A percentile compares a stretch with the other conserved stretches of the same genome.
Conservation (phyloP, 2,113 vertebrate species). For the Chrysemys picta region DNA sequence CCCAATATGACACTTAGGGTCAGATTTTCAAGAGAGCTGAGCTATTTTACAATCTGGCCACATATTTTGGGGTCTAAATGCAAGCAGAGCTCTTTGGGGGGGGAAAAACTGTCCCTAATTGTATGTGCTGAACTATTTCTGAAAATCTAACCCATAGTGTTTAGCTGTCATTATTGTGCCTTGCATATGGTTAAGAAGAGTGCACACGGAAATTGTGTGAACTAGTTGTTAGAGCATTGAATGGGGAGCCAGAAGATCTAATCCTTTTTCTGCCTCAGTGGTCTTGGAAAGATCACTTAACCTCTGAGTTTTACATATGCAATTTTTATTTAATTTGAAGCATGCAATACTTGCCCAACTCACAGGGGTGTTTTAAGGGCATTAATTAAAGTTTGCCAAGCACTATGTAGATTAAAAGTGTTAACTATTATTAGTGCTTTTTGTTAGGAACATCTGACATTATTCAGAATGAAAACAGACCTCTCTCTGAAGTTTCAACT, state of each 20-base stretch:
- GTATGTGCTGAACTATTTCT: neutral
- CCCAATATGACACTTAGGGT: no score
- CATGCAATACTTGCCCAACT: neutral
- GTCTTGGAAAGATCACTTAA: neutral
- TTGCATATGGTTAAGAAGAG: neutral
- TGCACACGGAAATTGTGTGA: neutral
- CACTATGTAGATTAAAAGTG: neutral
- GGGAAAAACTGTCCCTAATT: neutral
- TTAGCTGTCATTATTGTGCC: neutral
- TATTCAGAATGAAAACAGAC: neutral
- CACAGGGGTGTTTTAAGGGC: neutral
- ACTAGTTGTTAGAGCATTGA: neutral
- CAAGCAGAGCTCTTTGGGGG: conserved; percentile 1
- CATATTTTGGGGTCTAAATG: conserved; percentile 10
- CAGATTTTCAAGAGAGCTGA: neutral
- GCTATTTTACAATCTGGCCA: neutral
- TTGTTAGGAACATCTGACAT: neutral
- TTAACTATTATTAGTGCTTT: neutral
- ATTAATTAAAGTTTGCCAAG: conserved; percentile 11
- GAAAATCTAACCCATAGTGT: neutral
- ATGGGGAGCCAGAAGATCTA: neutral
- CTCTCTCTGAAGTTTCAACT: neutral
- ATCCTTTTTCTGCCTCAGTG: neutral
- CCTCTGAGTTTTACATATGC: neutral
- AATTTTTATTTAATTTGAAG: conserved; percentile 1